Conservation (phyloP, 2,888 invertebrate species). For the Heteropelma amictum region DNA sequence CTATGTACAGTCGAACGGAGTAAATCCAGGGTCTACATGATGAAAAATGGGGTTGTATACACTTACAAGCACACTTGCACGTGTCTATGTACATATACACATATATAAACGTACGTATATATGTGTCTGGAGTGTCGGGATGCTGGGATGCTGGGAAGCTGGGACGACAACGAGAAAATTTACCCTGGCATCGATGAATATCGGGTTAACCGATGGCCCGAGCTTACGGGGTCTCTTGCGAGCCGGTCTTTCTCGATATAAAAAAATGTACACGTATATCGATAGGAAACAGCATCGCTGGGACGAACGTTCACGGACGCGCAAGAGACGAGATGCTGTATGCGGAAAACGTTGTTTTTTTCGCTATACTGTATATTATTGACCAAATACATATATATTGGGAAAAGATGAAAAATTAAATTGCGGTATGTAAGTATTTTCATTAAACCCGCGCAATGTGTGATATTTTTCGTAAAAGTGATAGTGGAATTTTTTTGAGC, state of each 20-base stretch:
- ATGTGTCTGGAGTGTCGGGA: slow-evolving; percentile 10
- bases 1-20: neutral
- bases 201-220: slow-evolving; percentile 63
- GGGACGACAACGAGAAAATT: slow-evolving; percentile 34
- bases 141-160: neutral
- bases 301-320: too few species aligned
- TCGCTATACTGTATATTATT: too few species aligned
- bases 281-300: too few species aligned
- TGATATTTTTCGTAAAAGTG: too few species aligned
- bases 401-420: too few species aligned
- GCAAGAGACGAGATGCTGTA: too few species aligned
- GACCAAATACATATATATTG: too few species aligned
- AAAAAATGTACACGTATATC: neutral
- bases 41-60: slow-evolving; percentile 24
- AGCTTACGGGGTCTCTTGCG: slow-evolving; percentile 24
- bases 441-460: too few species aligned
- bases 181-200: slow-evolving; percentile 62
- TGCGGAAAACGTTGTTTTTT: too few species aligned
- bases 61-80: neutral
- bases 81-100: neutral
- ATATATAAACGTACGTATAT: too few species aligned
- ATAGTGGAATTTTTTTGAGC: too few species aligned
- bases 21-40: slow-evolving; percentile 9
- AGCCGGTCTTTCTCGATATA: neutral
- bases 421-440: too few species aligned